These are phyloP conservation scores for Oncopodura yosiiana DNA, from an alignment of 1,140 invertebrate species.

Conservation along the genomic window DNA sequence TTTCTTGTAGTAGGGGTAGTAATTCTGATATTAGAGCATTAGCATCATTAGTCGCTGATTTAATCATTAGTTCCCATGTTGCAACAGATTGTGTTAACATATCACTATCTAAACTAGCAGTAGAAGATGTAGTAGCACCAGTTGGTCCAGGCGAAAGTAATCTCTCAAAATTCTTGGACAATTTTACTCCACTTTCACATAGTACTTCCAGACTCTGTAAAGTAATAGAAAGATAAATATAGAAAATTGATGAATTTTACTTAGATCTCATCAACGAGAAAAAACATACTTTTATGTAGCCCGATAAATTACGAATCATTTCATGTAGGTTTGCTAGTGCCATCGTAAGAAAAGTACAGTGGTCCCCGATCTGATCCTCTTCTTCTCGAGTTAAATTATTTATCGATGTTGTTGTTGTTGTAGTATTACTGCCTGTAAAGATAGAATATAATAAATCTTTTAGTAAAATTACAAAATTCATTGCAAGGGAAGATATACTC, in stretches of 20 bases:
- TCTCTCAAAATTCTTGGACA: slow-evolving; percentile 34
- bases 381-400: background rate
- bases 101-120: slow-evolving; percentile 28
- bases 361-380: too few species aligned
- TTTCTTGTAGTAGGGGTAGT: slow-evolving; percentile 32
- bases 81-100: slow-evolving; percentile 32
- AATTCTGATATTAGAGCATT: slow-evolving; percentile 34
- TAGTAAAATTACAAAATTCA: too few species aligned
- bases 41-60: slow-evolving; percentile 26
- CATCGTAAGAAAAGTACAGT: slow-evolving; percentile 14
- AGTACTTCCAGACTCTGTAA: slow-evolving; percentile 33
- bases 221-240: background rate
- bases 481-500: too few species aligned
- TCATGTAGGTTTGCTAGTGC: slow-evolving; percentile 33
- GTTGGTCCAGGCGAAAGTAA: slow-evolving; percentile 20
- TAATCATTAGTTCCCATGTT: slow-evolving; percentile 28
- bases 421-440: too few species aligned
- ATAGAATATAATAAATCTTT: too few species aligned
- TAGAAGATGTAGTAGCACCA: slow-evolving; percentile 9
- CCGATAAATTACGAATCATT: slow-evolving; percentile 34
- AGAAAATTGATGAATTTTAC: background rate
- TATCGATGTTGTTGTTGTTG: too few species aligned
- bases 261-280: background rate
- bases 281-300: slow-evolving; percentile 31
- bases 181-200: slow-evolving; percentile 30